Evolutionary conservation across 1,140 invertebrate genomes (phyloP).

Genomic region (Pygmarrhopalites habei): DNA sequence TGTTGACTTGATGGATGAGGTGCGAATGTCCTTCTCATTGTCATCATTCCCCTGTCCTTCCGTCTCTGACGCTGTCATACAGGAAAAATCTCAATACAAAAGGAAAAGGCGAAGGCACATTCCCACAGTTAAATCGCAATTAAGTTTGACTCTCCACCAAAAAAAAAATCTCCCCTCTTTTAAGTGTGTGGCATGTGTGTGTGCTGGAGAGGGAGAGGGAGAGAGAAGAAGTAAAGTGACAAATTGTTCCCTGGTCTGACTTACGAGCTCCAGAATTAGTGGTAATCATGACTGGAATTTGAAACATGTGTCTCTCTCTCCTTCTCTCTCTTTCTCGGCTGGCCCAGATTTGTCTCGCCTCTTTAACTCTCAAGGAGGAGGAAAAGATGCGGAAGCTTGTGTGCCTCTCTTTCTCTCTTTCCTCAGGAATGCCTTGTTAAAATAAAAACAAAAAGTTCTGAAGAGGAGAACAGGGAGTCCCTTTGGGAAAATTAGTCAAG

Average conservation of each 20-base stretch:
- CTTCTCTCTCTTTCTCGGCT: not conserved
- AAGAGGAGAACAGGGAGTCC: constrained; percentile 8
- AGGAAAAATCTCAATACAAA: no score
- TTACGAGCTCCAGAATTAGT: constrained; percentile 37
- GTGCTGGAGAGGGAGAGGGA: not conserved
- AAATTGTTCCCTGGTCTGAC: constrained; percentile 23
- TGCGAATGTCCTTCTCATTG: constrained; percentile 11
- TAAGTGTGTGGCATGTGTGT: not conserved
- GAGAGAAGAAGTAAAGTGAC: not conserved
- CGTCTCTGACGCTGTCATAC: no score
- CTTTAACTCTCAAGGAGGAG: not conserved
- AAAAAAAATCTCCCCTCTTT: not conserved
- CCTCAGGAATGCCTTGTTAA: constrained; percentile 1
- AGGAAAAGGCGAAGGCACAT: no score
- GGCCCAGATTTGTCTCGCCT: no score
- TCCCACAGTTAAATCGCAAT: no score
- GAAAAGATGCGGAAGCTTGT: not conserved
- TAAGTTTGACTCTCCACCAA: no score
- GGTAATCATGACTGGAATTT: constrained; percentile 31
- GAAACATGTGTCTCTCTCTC: constrained; percentile 19
- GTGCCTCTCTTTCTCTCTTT: no score
- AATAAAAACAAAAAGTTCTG: constrained; percentile 12
- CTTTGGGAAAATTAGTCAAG: constrained; percentile 10
- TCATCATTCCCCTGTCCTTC: no score
- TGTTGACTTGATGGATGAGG: constrained; percentile 24